A percentile compares a stretch with the other conserved stretches of the same genome.
These are phyloP conservation scores for Gymnocheta viridis DNA, from an alignment of 2,888 invertebrate genomes.

Conservation along the genomic window DNA sequence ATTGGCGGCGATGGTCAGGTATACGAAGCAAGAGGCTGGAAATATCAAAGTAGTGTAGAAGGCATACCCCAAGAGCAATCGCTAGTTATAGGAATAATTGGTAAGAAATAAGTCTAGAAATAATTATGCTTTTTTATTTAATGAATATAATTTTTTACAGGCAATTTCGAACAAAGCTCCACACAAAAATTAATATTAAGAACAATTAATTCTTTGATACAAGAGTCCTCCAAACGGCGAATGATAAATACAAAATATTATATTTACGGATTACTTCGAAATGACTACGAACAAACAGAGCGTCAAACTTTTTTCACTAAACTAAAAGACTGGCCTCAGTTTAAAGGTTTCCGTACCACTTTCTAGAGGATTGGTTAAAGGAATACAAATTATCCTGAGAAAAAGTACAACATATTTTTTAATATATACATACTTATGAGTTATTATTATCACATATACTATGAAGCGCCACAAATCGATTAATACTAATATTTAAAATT, in stretches of 20 bases:
- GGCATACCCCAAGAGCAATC: slow-evolving; percentile 73
- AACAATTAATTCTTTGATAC: slow-evolving; percentile 74
- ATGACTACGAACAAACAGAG: slow-evolving; percentile 1
- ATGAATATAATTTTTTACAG: slow-evolving; percentile 54
- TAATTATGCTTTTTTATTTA: background rate
- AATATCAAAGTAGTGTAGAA: slow-evolving; percentile 77
- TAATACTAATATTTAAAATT: background rate
- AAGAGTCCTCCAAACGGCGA: slow-evolving; percentile 74
- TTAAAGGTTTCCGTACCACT: slow-evolving; percentile 13
- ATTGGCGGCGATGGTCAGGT: slow-evolving; percentile 83
- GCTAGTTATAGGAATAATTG: slow-evolving; percentile 82
- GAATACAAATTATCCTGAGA: background rate
- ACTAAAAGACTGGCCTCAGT: slow-evolving; percentile 13
- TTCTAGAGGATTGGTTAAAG: background rate
- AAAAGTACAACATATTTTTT: slow-evolving; percentile 42
- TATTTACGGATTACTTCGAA: slow-evolving; percentile 40
- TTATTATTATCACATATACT: background rate
- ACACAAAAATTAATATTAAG: slow-evolving; percentile 74
- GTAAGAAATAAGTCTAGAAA: slow-evolving; percentile 74
- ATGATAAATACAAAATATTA: slow-evolving; percentile 71
- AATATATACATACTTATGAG: background rate
- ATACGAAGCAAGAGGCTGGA: slow-evolving; percentile 83
- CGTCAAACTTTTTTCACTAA: slow-evolving; percentile 19
- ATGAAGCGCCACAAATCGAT: background rate
- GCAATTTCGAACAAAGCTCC: slow-evolving; percentile 74